Evolutionary conservation across 2,888 invertebrate species (phyloP), one percentile per base, ranked within the genome.

Genomic region (Bellardia bayeri): DNA sequence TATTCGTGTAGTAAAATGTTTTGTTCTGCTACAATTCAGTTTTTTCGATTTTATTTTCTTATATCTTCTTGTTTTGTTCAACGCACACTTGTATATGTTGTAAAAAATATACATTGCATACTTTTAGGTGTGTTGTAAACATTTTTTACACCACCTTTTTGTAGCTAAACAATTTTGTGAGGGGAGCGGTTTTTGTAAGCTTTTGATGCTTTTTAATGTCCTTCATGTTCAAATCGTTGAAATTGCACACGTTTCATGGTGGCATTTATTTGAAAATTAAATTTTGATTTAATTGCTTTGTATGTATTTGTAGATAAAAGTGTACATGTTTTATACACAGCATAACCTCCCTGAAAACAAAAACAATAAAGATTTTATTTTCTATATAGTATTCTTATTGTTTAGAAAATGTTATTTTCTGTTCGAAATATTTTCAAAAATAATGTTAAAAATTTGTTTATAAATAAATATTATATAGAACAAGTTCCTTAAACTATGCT

Each of bases 251-350:
- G 75, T 83, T 75, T 74, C 30, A 64, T 58, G 51, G 76, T 83
- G 76, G 83, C 81, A 81, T 84, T 87, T 87, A 87, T 82, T 68
- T 84, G 58, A 40, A 84, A 84, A 87, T 87, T 84, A 74, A 87
- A 84, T 78, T 87, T 74, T 82, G 87, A 84, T 87, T 87, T 84
- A 84, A 87, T 82, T 87, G 81, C 84, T 78, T 81, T 78, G 30
- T 33, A 33, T 78, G 30, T 33, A 33, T 30, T 16, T 58, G 30
- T 58, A 45, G 13, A 14, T 13, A 61, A 33, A 61, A n/a, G 11
- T 45, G 45, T 40, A 37, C 37, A 37, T 14, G 3, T 14, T 7
- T 30, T 58, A 8, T n/a, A 37, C 13, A 63, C 3, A 30, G 9
- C 2, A 11, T 30, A 37, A 37, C 33, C 14, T 7, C 9, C 11